A percentile compares a stretch with the other conserved stretches of the same genome.
Conservation (phyloP, 2,888 invertebrate species). For the Amphipyra berbera region DNA sequence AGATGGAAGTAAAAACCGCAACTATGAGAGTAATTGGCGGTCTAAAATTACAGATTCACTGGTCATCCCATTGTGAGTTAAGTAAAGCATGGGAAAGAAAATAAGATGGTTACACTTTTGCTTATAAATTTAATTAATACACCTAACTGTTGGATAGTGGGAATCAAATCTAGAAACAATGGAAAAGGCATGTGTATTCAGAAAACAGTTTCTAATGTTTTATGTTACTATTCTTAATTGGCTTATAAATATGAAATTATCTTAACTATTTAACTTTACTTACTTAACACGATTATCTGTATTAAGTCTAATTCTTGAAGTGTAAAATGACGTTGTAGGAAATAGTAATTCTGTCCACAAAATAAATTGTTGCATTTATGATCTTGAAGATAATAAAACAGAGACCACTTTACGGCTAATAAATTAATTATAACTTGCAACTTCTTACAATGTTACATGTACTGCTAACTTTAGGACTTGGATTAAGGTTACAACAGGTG, state of each 20-base stretch:
- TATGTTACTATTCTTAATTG: conserved; percentile 62
- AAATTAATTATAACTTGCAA: conserved; percentile 55
- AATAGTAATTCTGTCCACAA: conserved; percentile 11
- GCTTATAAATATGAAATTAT: conserved; percentile 52
- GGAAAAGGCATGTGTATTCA: conserved; percentile 71
- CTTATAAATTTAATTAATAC: conserved; percentile 83
- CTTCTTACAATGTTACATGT: conserved; percentile 53
- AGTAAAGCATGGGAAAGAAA: conserved; percentile 84
- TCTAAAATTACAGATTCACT: conserved; percentile 69
- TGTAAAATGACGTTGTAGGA: conserved; percentile 4
- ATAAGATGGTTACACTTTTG: conserved; percentile 73
- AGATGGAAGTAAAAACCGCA: conserved; percentile 32
- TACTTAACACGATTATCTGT: conserved; percentile 14
- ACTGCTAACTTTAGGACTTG: conserved; percentile 49
- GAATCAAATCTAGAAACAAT: conserved; percentile 79
- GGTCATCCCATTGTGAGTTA: conserved; percentile 77
- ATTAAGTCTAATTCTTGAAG: conserved; percentile 6
- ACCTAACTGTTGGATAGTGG: conserved; percentile 83
- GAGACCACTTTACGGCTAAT: conserved; percentile 49
- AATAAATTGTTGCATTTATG: conserved; percentile 55
- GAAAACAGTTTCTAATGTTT: conserved; percentile 79
- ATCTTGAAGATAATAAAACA: conserved; percentile 41
- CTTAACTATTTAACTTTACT: conserved; percentile 28
- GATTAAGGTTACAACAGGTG: conserved; percentile 47
- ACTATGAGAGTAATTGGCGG: conserved; percentile 48